Evolutionary conservation across 2,888 invertebrate genomes (phyloP), one percentile per base, ranked within the genome.

Genomic region (Scelioninae gen. 1): DNA sequence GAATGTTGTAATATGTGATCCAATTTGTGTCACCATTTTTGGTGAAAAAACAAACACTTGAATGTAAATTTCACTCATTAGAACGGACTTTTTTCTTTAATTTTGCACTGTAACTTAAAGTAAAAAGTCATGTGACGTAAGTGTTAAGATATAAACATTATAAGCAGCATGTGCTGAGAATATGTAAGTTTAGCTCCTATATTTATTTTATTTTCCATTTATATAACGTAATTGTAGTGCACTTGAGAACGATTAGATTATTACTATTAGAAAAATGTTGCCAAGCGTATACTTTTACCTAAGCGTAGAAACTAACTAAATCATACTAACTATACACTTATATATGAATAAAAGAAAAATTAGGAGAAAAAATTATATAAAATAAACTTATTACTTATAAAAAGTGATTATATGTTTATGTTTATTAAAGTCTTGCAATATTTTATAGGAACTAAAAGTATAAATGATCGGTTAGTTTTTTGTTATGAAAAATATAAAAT

Each of bases 101-200:
- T 63, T 63, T 49, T 63, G 63, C 63, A 63, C 47, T 16, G 49
- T 16, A 47, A 63, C 49, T 63, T 43, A 43, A 49, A 63, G 55
- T n/a, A 10, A 34, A 56, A 56, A 38, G 7, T 38, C 56, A 16
- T n/a, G 34, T 56, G 56, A 56, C 56, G 38, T 56, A 56, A 56
- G 38, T 55, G 10, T 55, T 13, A 13, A 11, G 23, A 23, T 38
- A 11, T 38, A 38, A 38, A 38, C 38, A 5, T 8, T 38, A 10
- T 3, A 23, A 23, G 23, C 23, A 23, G 4, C 23, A 4, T 23
- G 23, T 23, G 23, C 23, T 23, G 23, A 4, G 23, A 23, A 38
- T 38, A 5, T 11, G 38, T 10, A 1, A 38, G 38, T 49, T 49
- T 15, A 16, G 49, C 7, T 29, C 10, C 51, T 23, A 23, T 23